A percentile compares a stretch with the other conserved stretches of the same genome.
Evolutionary conservation across 1,140 invertebrate genomes (phyloP).

Genomic region (Panulirus ornatus): DNA sequence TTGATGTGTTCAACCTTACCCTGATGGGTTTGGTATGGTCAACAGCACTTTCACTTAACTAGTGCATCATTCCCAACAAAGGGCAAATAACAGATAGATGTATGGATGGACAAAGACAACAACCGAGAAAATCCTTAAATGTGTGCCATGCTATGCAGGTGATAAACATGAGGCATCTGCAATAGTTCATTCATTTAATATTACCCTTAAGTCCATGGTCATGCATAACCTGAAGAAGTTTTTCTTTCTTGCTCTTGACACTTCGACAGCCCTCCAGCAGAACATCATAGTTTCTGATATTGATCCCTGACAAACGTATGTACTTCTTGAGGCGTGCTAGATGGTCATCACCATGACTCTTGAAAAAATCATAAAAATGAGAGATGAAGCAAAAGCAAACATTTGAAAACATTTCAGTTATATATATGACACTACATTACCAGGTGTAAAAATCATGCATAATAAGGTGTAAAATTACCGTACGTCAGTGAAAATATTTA

Average conservation of each 20-base stretch:
- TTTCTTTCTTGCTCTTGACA: conserved; percentile 7
- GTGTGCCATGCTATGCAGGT: not conserved
- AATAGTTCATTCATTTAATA: not conserved
- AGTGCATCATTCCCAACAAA: not conserved
- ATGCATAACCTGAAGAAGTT: not conserved
- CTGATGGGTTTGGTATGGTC: not conserved
- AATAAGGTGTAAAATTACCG: too few relatives aligned
- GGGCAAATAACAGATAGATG: not conserved
- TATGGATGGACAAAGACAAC: not conserved
- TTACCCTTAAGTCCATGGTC: conserved; percentile 20
- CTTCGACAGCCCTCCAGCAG: not conserved
- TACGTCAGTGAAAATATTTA: too few relatives aligned
- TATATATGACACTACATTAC: not conserved
- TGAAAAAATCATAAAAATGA: not conserved
- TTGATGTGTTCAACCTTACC: not conserved
- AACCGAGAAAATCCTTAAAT: not conserved
- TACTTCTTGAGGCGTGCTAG: conserved; percentile 15
- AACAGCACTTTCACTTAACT: not conserved
- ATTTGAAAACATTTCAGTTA: not conserved
- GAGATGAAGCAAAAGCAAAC: not conserved
- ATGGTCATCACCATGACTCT: not conserved
- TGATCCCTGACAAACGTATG: not conserved
- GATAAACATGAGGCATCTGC: not conserved
- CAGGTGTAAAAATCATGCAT: not conserved
- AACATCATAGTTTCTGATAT: not conserved